Base-by-base conservation (phyloP, 2,113 vertebrate species). In the Gallinago undulata region DNA sequence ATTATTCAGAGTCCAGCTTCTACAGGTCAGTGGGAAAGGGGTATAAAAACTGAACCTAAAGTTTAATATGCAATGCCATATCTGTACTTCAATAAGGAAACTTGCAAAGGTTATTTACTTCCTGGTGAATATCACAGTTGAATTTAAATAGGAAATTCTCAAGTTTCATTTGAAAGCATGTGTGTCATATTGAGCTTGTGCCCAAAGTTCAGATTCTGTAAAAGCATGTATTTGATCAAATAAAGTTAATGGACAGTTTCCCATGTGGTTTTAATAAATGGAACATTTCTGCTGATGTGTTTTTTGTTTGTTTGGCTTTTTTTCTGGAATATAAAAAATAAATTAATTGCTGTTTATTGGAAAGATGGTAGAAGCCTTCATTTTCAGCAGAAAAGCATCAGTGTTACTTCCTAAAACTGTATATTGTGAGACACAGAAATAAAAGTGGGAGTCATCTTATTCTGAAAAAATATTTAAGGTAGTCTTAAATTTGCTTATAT, bases 1-100 rank as follows among this genome's bases (percentile, higher is more conserved):
- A 96, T 99, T 94, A 99, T 99, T 97, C 99, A 99, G 82, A 99
- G 98, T 96, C 98, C 99, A 25, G 97, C 99, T 60, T 96, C 98
- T 82, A 92, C 98, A 98, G 99, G 99, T 99, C 76, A 97, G 98
- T 98, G 43, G n/a, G 55, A 85, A 94, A 88, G 68, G 28, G 12
- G 7, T 66, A 43, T 80, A 91, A 88, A 86, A 84, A 0, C 17
- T 63, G 63, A 86, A 63, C 27, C 12, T 73, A 1, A 66, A 41
- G 13, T 67, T 41, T 35, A 87, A 53, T 37, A 21, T 56, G 27
- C n/a, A 74, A 16, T 60, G 15, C 0, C 7, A 19, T 84, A 67
- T 63, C 31, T 90, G 0, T 70, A 45, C 28, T 89, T 89, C 22
- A 41, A 0, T 70, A 81, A 51, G 43, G 35, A 80, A 80, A 72